Percentiles rank a stretch among this genome's conserved stretches.
These are phyloP conservation scores for Cynaeus angustus DNA, from an alignment of 2,888 invertebrate species.

Conservation along the genomic window DNA sequence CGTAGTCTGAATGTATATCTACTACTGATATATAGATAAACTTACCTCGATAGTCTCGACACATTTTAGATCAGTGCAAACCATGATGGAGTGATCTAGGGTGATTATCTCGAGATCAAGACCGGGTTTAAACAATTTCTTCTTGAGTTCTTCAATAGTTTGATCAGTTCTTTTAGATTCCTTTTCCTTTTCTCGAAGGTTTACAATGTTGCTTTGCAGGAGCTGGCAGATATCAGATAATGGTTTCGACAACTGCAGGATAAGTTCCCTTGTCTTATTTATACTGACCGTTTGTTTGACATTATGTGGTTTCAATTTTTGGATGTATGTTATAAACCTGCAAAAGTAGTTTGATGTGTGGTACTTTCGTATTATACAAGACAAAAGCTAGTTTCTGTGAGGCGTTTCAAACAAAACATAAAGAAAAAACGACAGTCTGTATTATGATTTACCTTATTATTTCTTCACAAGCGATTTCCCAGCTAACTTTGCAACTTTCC, in stretches of 20 bases:
- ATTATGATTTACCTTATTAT: background rate
- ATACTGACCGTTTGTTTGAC: conserved; percentile 65
- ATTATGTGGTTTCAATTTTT: conserved; percentile 61
- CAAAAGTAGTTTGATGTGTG: no score
- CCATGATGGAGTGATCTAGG: conserved; percentile 62
- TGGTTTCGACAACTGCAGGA: conserved; percentile 65
- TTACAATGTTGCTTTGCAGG: conserved; percentile 63
- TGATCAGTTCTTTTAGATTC: conserved; percentile 53
- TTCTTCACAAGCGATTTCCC: conserved; percentile 12
- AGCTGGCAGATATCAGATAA: conserved; percentile 65
- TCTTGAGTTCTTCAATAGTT: conserved; percentile 59
- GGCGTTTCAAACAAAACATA: no score
- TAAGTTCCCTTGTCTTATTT: conserved; percentile 64
- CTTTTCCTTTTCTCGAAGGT: conserved; percentile 59
- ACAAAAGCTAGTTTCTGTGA: no score
- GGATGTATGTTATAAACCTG: background rate
- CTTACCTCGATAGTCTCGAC: conserved; percentile 57
- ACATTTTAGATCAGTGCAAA: conserved; percentile 61
- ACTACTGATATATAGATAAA: no score
- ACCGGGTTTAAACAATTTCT: conserved; percentile 62
- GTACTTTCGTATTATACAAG: no score
- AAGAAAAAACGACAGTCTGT: background rate
- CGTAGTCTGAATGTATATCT: no score
- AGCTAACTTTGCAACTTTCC: background rate
- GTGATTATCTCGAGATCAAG: conserved; percentile 59